phyloP scores from a whole-genome alignment of 2,113 vertebrate species.

The Furnarius figulus region DNA sequence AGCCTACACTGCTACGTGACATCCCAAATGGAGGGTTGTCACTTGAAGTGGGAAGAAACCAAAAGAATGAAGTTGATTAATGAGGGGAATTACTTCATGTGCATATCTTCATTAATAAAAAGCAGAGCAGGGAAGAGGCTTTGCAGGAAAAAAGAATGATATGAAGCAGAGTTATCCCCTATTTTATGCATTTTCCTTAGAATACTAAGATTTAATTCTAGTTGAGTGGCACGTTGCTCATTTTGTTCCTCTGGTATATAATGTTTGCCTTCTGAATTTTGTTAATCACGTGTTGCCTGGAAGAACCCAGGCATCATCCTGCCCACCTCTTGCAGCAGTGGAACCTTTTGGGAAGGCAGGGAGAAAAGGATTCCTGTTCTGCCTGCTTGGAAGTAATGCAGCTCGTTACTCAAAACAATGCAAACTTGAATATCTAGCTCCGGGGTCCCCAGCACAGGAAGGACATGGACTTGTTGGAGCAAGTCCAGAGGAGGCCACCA shows the following conservation, averaged over 20 bases:
- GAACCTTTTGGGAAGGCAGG: not conserved
- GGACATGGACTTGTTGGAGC: not conserved
- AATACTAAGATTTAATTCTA: constrained; percentile 10
- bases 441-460: not conserved
- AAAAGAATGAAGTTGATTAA: constrained; percentile 50
- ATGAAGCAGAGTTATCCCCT: not conserved
- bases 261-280: constrained; percentile 19
- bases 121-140: constrained; percentile 24
- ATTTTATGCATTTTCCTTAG: constrained; percentile 6
- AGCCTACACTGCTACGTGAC: not conserved
- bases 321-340: not conserved
- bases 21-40: not conserved
- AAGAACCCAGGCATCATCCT: not conserved
- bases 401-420: not conserved
- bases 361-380: not conserved
- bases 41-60: constrained; percentile 23
- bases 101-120: constrained; percentile 60
- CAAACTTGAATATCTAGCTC: not conserved
- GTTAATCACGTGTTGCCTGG: not conserved
- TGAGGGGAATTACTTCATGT: constrained; percentile 34
- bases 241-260: not conserved
- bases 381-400: not conserved
- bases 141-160: not conserved
- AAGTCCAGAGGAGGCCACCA: not conserved
- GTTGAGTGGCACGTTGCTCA: not conserved